These are phyloP conservation scores for Sebastes cheni DNA, from an alignment of 2,797 vertebrate genomes.

Conservation along the genomic window DNA sequence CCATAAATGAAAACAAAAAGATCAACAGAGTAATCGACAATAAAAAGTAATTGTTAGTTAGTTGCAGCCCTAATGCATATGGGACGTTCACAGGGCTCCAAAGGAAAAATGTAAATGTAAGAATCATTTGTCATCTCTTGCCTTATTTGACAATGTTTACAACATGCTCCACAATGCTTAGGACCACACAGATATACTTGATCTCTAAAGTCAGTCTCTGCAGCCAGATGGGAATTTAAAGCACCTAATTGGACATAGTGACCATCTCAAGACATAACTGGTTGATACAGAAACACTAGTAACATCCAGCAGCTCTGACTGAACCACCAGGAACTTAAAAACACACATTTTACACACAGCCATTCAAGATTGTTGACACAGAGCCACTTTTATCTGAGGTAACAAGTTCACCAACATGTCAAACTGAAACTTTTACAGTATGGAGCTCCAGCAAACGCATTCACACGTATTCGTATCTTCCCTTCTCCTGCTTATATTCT, in stretches of 20 bases:
- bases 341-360: neutral
- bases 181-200: neutral
- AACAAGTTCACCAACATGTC: conserved; percentile 30
- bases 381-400: conserved; percentile 5
- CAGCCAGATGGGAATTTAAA: neutral
- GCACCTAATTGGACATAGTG: neutral
- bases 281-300: neutral
- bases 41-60: too few species aligned
- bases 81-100: neutral
- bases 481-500: neutral
- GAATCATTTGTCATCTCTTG: neutral
- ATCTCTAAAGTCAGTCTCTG: neutral
- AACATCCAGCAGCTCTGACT: neutral
- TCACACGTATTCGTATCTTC: neutral
- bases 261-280: neutral
- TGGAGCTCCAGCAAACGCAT: neutral
- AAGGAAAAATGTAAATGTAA: neutral
- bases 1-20: too few species aligned
- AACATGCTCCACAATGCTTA: neutral
- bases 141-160: neutral
- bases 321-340: neutral
- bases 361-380: neutral
- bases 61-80: too few species aligned
- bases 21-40: too few species aligned
- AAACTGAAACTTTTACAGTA: neutral